Conservation (phyloP, 2,888 invertebrate species). For the Lasioglossum leucozonium region DNA sequence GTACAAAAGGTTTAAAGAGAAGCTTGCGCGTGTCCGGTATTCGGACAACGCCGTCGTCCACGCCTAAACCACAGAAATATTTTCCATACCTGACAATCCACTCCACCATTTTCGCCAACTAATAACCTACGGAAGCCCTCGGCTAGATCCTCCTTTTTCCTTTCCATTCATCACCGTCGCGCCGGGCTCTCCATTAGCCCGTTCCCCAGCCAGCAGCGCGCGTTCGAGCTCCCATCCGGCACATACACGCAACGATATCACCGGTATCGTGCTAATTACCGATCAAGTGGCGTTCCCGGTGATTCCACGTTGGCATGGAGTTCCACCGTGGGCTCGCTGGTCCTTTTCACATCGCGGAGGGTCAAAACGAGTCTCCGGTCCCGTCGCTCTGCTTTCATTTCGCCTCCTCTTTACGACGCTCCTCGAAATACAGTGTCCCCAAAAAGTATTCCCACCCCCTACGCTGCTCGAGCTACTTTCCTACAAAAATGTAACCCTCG, state of each 20-base stretch:
- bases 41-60: too few species aligned
- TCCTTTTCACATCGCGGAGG: background rate
- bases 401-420: background rate
- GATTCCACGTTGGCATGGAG: background rate
- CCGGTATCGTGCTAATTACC: constrained; percentile 10
- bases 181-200: background rate
- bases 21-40: too few species aligned
- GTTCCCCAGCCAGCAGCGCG: background rate
- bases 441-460: background rate
- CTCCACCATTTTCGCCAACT: background rate
- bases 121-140: background rate
- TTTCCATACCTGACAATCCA: background rate
- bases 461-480: background rate
- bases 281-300: constrained; percentile 5
- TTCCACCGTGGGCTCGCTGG: background rate
- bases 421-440: background rate
- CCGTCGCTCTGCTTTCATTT: constrained; percentile 15
- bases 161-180: background rate
- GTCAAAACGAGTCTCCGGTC: background rate
- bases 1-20: too few species aligned
- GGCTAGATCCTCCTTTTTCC: constrained; percentile 5
- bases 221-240: background rate
- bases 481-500: background rate
- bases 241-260: background rate
- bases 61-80: background rate